Evolutionary conservation across 2,113 vertebrate genomes (phyloP), one percentile per base, ranked within the genome.

Genomic region (Actenoides hombroni): DNA sequence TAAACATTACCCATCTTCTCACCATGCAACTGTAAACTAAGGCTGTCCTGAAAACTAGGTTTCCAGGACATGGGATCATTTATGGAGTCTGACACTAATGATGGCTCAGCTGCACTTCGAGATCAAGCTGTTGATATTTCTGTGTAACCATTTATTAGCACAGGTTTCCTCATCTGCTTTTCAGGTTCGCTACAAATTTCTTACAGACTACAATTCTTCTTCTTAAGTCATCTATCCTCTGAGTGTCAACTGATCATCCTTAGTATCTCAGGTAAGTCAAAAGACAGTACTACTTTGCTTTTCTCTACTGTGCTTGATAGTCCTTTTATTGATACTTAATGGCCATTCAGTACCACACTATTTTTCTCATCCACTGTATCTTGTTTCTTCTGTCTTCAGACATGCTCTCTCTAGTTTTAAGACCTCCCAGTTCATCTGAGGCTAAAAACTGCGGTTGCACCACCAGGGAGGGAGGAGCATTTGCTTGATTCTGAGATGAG

Each of bases 371-470:
- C 17, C 29, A 11, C 6, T 25, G 20, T 9, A 23, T 19, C 13
- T 91, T 48, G 40, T 73, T 10, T 69, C 23, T 48, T 56, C 29
- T 53, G 0, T 54, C 0, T 0, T 13, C 42, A 23, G 35, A n/a
- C 7, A 25, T 77, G 23, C 5, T 25, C 4, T 35, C 21, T 57
- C 56, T 83, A 33, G 6, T 15, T 92, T 83, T 65, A 65, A 35
- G 33, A 44, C n/a, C 33, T 78, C 84, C 21, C 31, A 64, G 53
- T 19, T 40, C 29, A 61, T 3, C 40, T 40, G 44, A 35, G 35
- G 39, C 29, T 80, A 49, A 76, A 80, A n/a, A 9, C 49, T 69
- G 33, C 44, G 89, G 44, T 1, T 68, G 53, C 67, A 49, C 37
- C 29, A 51, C 49, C 53, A 56, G 6, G n/a, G 16, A 90, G 12